These are phyloP conservation scores for Euphonia xanthogaster DNA, from an alignment of 2,797 vertebrate species.

Conservation along the genomic window DNA sequence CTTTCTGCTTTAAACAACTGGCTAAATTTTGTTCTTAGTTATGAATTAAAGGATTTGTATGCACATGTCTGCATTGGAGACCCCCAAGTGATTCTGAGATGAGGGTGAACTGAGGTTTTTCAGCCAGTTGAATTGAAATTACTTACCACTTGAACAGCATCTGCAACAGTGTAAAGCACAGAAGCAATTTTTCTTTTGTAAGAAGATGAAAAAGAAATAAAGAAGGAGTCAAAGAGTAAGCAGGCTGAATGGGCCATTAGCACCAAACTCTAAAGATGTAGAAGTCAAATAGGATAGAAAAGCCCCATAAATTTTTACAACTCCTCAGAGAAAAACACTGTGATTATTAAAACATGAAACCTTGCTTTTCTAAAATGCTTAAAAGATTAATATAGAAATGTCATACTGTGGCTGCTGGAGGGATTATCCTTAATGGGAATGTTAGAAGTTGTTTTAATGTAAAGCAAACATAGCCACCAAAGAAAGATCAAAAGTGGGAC, in stretches of 20 bases:
- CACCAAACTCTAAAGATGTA: slow-evolving; percentile 65
- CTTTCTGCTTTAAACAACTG: not conserved
- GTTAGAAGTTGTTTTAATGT: slow-evolving; percentile 69
- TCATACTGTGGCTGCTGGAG: slow-evolving; percentile 60
- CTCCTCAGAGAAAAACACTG: slow-evolving; percentile 61
- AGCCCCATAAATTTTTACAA: slow-evolving; percentile 72
- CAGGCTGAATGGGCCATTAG: slow-evolving; percentile 60
- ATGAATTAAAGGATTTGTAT: not conserved
- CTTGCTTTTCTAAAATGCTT: slow-evolving; percentile 69
- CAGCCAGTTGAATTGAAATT: slow-evolving; percentile 16
- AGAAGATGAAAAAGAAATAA: slow-evolving; percentile 66
- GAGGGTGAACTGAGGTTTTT: not conserved
- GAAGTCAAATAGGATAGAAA: slow-evolving; percentile 73
- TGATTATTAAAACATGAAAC: slow-evolving; percentile 74
- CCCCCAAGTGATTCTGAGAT: not conserved
- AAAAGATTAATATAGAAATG: slow-evolving; percentile 72
- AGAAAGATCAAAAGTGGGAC: slow-evolving; percentile 64
- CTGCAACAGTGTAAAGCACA: not conserved
- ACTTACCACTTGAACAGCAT: slow-evolving; percentile 32
- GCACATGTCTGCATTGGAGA: not conserved
- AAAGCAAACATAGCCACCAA: slow-evolving; percentile 64
- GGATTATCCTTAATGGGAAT: slow-evolving; percentile 70
- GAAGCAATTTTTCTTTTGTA: slow-evolving; percentile 60
- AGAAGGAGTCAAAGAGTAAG: slow-evolving; percentile 49
- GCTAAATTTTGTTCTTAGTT: slow-evolving; percentile 13